phyloP scores from a whole-genome alignment of 2,888 invertebrate species.

The Gastrophysa polygoni region DNA sequence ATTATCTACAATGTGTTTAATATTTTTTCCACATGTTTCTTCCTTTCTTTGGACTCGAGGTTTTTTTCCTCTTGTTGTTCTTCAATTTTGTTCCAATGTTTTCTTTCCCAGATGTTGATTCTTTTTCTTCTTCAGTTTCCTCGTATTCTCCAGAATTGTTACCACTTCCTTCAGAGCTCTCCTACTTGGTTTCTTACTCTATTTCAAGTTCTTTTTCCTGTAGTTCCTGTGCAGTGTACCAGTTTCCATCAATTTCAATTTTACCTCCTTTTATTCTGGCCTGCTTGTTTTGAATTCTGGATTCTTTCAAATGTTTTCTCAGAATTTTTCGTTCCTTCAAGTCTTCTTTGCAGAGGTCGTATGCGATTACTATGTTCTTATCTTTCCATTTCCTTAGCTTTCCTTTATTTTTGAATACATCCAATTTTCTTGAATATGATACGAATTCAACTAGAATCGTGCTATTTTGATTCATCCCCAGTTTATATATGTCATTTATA shows the following conservation, averaged over 20 bases:
- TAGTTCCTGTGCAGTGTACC: constrained; percentile 11
- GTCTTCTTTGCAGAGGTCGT: constrained; percentile 9
- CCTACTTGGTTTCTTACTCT: background rate
- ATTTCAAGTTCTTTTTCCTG: background rate
- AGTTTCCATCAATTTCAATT: constrained; percentile 10
- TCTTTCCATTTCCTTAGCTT: background rate
- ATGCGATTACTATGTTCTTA: background rate
- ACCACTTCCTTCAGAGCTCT: background rate
- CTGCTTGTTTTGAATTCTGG: background rate
- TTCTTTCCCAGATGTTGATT: background rate
- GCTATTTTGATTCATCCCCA: too few species aligned
- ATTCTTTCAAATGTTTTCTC: background rate
- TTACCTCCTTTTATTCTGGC: constrained; percentile 5
- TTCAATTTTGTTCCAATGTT: background rate
- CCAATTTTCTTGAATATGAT: background rate
- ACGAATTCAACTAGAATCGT: background rate
- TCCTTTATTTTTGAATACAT: background rate
- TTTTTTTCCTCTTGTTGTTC: background rate
- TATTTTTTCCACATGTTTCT: background rate
- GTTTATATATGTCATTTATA: background rate
- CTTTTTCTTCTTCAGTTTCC: background rate
- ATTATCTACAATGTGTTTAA: background rate
- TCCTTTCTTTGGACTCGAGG: background rate
- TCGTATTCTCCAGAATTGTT: background rate
- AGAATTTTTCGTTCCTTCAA: constrained; percentile 1